Evolutionary conservation across 2,888 invertebrate species (phyloP).

Genomic region (Epinotia bilunana): DNA sequence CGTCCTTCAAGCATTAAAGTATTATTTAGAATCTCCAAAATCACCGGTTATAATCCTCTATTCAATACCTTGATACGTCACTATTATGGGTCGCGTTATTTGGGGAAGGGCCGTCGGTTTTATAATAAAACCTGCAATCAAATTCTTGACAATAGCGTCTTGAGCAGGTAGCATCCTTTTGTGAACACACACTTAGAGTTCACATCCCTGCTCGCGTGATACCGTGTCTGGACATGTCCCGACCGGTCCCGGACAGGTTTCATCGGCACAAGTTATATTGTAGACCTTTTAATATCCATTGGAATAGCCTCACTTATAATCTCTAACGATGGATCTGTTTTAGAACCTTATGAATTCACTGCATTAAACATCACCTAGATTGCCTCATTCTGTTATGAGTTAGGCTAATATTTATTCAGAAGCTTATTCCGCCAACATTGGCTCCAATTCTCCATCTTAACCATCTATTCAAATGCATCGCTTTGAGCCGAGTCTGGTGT

Average conservation of each 20-base stretch:
- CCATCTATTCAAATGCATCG: slow-evolving; percentile 26
- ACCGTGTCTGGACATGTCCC: slow-evolving; percentile 52
- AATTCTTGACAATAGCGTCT: slow-evolving; percentile 27
- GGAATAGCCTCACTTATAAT: no score
- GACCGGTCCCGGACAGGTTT: slow-evolving; percentile 51
- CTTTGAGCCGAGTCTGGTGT: slow-evolving; percentile 30
- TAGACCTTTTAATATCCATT: slow-evolving; percentile 4
- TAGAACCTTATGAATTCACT: slow-evolving; percentile 14
- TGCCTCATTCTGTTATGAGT: slow-evolving; percentile 42
- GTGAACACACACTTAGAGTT: slow-evolving; percentile 39
- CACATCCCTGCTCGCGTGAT: slow-evolving; percentile 46
- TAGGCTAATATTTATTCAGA: slow-evolving; percentile 43
- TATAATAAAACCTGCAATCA: slow-evolving; percentile 43
- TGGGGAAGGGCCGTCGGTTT: slow-evolving; percentile 17
- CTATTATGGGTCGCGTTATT: slow-evolving; percentile 23
- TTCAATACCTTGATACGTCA: slow-evolving; percentile 26
- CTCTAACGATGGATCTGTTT: slow-evolving; percentile 1
- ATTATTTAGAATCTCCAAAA: slow-evolving; percentile 20
- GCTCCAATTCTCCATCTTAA: slow-evolving; percentile 11
- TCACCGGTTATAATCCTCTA: slow-evolving; percentile 38
- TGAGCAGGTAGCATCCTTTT: slow-evolving; percentile 44
- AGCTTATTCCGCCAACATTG: slow-evolving; percentile 32
- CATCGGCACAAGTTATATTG: slow-evolving; percentile 38
- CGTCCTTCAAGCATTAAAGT: slow-evolving; percentile 5
- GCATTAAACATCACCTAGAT: slow-evolving; percentile 41